Conservation (phyloP, 2,113 vertebrate genomes). For the Lagopus muta region DNA sequence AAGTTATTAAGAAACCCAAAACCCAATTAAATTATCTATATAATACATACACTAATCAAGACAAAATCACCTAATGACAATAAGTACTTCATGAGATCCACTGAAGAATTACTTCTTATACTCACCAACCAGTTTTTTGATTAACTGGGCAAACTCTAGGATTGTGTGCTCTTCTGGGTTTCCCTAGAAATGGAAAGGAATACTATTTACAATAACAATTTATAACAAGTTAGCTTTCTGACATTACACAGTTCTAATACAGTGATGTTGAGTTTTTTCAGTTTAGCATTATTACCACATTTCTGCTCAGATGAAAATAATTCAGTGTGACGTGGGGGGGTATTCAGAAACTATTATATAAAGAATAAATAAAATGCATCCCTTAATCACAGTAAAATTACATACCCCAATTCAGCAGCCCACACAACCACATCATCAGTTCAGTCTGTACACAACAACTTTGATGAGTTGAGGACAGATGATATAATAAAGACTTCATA, state of each 20-base stretch:
- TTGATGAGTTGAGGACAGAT: not conserved
- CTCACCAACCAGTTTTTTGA: slow-evolving; percentile 98
- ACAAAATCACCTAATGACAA: not conserved
- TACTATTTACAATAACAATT: not conserved
- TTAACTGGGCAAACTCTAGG: slow-evolving; percentile 95
- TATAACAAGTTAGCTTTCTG: not conserved
- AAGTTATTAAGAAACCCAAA: slow-evolving; percentile 33
- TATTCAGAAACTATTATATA: not conserved
- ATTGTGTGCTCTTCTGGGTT: slow-evolving; percentile 99
- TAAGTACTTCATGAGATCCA: not conserved
- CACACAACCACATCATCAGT: not conserved
- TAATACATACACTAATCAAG: slow-evolving; percentile 27
- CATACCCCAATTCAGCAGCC: not conserved
- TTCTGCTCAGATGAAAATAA: not conserved
- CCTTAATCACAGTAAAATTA: not conserved
- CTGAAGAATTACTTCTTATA: slow-evolving; percentile 20
- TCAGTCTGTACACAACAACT: not conserved
- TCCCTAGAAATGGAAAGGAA: slow-evolving; percentile 80
- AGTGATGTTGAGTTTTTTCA: not conserved
- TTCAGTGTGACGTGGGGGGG: no score
- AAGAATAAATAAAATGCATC: not conserved
- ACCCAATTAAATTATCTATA: slow-evolving; percentile 18
- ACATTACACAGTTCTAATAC: not conserved
- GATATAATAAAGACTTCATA: not conserved
- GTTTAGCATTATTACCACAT: not conserved